Evolutionary conservation across 1,140 invertebrate genomes (phyloP).

Genomic region (Drosophila nigrodunni): DNA sequence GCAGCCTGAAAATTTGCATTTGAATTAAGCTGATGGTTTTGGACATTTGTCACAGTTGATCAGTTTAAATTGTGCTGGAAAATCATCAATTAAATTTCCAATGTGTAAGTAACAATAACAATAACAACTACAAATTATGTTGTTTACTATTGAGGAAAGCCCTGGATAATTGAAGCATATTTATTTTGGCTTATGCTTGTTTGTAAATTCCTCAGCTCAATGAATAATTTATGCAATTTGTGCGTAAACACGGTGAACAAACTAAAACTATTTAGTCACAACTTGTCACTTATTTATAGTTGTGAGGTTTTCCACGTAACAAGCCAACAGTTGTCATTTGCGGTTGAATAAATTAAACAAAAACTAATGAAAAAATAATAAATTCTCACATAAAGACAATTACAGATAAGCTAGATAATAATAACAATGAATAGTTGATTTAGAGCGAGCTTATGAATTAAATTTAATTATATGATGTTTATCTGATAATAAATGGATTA

Average conservation of each 20-base stretch:
- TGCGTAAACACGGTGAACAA: slow-evolving; percentile 37
- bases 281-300: slow-evolving; percentile 60
- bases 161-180: slow-evolving; percentile 57
- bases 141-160: slow-evolving; percentile 15
- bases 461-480: too few species aligned
- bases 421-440: not conserved
- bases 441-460: not conserved
- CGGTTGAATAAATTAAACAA: slow-evolving; percentile 62
- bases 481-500: too few species aligned
- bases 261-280: slow-evolving; percentile 67
- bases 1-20: slow-evolving; percentile 51
- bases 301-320: slow-evolving; percentile 38
- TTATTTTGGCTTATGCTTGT: slow-evolving; percentile 58
- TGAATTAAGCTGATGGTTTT: slow-evolving; percentile 49
- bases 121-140: slow-evolving; percentile 42
- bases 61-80: slow-evolving; percentile 47
- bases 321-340: slow-evolving; percentile 62
- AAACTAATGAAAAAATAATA: slow-evolving; percentile 62
- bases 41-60: slow-evolving; percentile 61
- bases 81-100: slow-evolving; percentile 67
- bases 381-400: slow-evolving; percentile 28
- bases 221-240: slow-evolving; percentile 69
- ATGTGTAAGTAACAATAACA: slow-evolving; percentile 10
- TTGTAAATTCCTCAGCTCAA: slow-evolving; percentile 25
- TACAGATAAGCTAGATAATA: slow-evolving; percentile 14